Evolutionary conservation across 2,888 invertebrate genomes (phyloP), one percentile per base, ranked within the genome.

Genomic region (Cylloceria caligata): DNA sequence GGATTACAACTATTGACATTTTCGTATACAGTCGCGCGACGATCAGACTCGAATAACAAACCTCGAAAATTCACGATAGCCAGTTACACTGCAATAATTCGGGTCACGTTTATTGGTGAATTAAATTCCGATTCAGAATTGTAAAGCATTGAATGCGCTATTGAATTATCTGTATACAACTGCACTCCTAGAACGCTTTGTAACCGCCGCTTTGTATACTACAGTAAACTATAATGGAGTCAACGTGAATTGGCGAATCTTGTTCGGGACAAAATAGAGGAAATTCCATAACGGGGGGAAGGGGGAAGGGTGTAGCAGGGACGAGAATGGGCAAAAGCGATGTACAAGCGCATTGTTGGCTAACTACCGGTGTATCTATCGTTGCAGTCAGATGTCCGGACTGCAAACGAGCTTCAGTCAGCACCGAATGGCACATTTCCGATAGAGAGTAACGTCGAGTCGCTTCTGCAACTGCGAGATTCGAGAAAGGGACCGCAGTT

Each of bases 351-450:
- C 55, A 80, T 64, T 78, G 78, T 82, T 65, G 74, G 65, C 65
- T 49, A 71, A 71, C 78, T 74, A 55, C 49, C 68, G 60, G 21
- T 71, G 24, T 60, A 34, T 60, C 57, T 60, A 67, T 77, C 69
- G 78, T 65, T 13, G 36, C 74, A 75, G 74, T 81, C 68, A 57
- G 77, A 74, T 71, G 74, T 82, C 47, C 74, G 45, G 65, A 74
- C 69, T 65, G 74, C 65, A 82, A 82, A 78, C 81, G 81, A 82
- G 78, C 64, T 71, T 64, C 74, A 78, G 81, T 78, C 78, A 78
- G 81, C 78, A 74, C 69, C n/a, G 57, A 27, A 42, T 78, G 81
- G 74, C 81, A 81, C 73, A 81, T 81, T 81, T 78, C 81, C 81
- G 81, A 82, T 65, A 74, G 49, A 73, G 73, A 74, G 69, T 47